Base-by-base conservation (phyloP, 2,113 vertebrate species). In the Erpornis zantholeuca region DNA sequence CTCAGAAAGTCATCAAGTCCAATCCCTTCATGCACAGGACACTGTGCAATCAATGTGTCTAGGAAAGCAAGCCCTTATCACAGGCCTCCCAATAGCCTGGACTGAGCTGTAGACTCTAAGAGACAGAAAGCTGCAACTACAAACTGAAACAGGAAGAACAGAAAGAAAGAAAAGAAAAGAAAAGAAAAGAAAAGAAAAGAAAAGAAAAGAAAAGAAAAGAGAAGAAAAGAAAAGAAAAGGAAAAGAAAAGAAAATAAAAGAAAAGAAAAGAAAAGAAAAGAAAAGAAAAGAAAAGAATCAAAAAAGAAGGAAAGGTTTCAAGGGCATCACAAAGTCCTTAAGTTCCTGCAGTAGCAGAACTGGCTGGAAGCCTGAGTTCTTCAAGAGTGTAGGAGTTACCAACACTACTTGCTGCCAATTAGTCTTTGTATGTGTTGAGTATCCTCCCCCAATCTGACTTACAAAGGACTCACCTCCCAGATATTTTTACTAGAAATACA, bases 361-460 rank as follows among this genome's bases (percentile, higher is more conserved):
- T 95, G 92, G 53, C 88, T 93, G 80, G 40, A 90, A 93, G 71
- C 83, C 80, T 47, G 44, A 70, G 80, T 54, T 93, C 80, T 68
- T 91, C 88, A 88, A 78, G 57, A 49, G 52, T 31, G 86, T 94
- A 86, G 95, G 84, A 96, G 86, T 90, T 91, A 85, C 61, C 57
- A 82, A 45, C 73, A 29, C 69, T 82, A 65, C 79, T 82, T 96
- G 57, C 82, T 96, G 87, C 73, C 89, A 95, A 95, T 95, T 91
- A 91, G 63, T 91, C 84, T 87, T 85, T 91, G 78, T 96, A 85
- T 87, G 73, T 90, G 63, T 91, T 88, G 81, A 80, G 66, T 69
- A 82, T 91, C 91, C 87, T 96, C 90, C 90, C 63, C 38, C 82
- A 91, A 91, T 77, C 50, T 52, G 21, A 72, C 60, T 95, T 92